Percentiles rank a stretch among this genome's conserved stretches.
These are phyloP conservation scores for Sisyra terminalis DNA, from an alignment of 2,888 invertebrate genomes.

Conservation along the genomic window DNA sequence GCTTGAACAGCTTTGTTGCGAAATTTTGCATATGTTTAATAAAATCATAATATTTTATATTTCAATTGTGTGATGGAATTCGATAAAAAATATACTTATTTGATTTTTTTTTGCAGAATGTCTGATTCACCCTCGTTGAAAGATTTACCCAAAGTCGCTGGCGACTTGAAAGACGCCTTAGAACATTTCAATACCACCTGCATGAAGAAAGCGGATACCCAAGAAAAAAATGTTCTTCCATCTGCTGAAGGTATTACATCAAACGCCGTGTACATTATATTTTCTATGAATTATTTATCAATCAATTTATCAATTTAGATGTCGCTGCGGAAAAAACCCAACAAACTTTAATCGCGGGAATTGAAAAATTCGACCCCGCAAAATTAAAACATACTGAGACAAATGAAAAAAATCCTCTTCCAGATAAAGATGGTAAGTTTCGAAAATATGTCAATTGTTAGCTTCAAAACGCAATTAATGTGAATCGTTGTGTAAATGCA, in stretches of 20 bases:
- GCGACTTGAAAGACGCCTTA: slow-evolving; percentile 77
- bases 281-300: not conserved
- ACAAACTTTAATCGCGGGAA: slow-evolving; percentile 70
- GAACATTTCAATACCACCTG: slow-evolving; percentile 80
- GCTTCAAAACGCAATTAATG: not conserved
- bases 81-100: not conserved
- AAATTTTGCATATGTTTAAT: not conserved
- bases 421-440: slow-evolving; percentile 75
- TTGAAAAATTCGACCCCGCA: slow-evolving; percentile 68
- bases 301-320: slow-evolving; percentile 38
- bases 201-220: slow-evolving; percentile 75
- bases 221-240: slow-evolving; percentile 84
- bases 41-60: not conserved
- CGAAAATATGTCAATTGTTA: not conserved
- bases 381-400: slow-evolving; percentile 83
- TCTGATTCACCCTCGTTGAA: slow-evolving; percentile 64
- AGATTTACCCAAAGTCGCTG: slow-evolving; percentile 81
- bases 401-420: slow-evolving; percentile 82
- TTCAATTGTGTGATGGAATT: not conserved
- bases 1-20: too few relatives aligned
- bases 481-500: not conserved
- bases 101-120: slow-evolving; percentile 26
- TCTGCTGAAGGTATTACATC: slow-evolving; percentile 69
- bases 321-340: slow-evolving; percentile 75
- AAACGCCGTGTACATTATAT: not conserved